A percentile compares a stretch with the other conserved stretches of the same genome.
phyloP scores from a whole-genome alignment of 2,797 vertebrate species.

The Sebastes alutus region DNA sequence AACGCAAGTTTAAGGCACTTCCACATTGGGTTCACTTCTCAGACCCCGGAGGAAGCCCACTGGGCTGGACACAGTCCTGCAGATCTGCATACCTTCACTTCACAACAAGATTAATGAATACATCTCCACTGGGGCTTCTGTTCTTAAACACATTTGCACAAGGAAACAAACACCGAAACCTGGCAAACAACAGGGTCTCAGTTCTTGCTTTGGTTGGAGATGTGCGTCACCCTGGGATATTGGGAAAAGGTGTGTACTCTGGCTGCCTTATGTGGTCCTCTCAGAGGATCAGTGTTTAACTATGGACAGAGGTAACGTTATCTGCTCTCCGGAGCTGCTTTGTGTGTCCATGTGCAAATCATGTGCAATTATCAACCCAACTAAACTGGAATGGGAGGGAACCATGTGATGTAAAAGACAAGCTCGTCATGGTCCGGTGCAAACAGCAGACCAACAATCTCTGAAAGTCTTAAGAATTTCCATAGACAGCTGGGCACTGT shows the following conservation, averaged over 20 bases:
- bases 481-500: too few relatives aligned
- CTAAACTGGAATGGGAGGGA: background rate
- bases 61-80: background rate
- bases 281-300: slow-evolving; percentile 13
- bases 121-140: background rate
- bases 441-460: background rate
- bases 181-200: background rate
- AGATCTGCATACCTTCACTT: slow-evolving; percentile 23
- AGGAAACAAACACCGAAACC: background rate
- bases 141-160: background rate
- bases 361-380: background rate
- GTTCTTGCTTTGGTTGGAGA: slow-evolving; percentile 6
- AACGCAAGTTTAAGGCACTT: too few relatives aligned
- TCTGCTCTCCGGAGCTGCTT: background rate
- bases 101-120: background rate
- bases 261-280: slow-evolving; percentile 5
- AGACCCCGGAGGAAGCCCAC: too few relatives aligned
- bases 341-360: background rate
- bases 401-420: background rate
- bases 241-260: slow-evolving; percentile 21
- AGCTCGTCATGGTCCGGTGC: background rate
- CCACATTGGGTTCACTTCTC: too few relatives aligned
- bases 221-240: slow-evolving; percentile 15
- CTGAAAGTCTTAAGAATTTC: background rate
- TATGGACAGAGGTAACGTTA: slow-evolving; percentile 11